Base-by-base conservation (phyloP, 2,888 invertebrate species). In the Anoplius nigerrimus region DNA sequence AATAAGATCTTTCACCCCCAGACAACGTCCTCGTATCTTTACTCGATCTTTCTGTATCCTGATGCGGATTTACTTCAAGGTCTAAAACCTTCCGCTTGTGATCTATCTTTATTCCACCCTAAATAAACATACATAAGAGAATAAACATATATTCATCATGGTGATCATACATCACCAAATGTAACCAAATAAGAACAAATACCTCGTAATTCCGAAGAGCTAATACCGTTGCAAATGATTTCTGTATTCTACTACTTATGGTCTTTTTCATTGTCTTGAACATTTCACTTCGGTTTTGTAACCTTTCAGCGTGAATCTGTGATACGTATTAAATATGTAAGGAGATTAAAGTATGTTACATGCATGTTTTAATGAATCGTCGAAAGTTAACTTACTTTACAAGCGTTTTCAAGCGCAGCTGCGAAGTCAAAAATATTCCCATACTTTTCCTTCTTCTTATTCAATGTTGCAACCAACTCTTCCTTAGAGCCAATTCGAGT, bases 1-100 rank as follows among this genome's bases (percentile, higher is more conserved):
- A 94, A 90, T 95, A 99, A 1, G 97, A 97, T 65, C 97, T 92
- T 90, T 99, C 99, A 4, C 99, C 99, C 46, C 99, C 99, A 0
- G 98, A 98, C 74, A 99, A 91, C 72, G 95, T 93, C 57, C 92
- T 90, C 0, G 94, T 91, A 71, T 90, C 91, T 15, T 90, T 91
- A 0, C 86, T 86, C 6, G 89, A 88, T 57, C 82, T 83, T 69
- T 90, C 89, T 1, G 89, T 83, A 27, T 90, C 90, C 68, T 91
- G 91, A 62, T 90, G 90, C 0, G 92, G 92, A 62, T 90, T 89
- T 0, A 93, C 92, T 54, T 90, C 88, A 57, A 93, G 86, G 21
- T 90, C 89, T 15, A 93, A 86, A 42, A 87, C 89, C 64, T 89
- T 89, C 1, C 88, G 85, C 6, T 78, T 74, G 75, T 91, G 89